Evolutionary conservation across 2,797 vertebrate genomes (phyloP), one percentile per base, ranked within the genome.

Genomic region (Chaetodon trifasciatus): DNA sequence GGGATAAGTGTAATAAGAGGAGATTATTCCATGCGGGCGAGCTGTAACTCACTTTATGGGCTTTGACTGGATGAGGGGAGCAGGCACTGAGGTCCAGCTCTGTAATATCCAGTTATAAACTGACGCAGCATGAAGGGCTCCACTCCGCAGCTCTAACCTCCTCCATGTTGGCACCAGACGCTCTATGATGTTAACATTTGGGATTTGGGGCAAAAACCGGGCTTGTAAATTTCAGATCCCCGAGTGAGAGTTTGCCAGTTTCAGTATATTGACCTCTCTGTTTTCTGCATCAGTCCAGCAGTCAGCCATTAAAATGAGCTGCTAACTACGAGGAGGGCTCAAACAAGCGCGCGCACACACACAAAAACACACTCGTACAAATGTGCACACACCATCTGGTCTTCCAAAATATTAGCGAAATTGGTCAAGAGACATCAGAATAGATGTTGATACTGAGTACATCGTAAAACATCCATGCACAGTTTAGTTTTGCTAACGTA

Each of bases 21-120:
- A 89, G 90, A 91, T 92, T 92, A 94, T 86, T 92, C 91, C 84
- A 84, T 83, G 84, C 49, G 70, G 92, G 82, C 73, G 58, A 83
- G 76, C 86, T 79, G 79, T 82, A 90, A 91, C 92, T 91, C 80
- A 86, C 87, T 93, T 94, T 92, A 91, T 86, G 76, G 82, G 86
- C 83, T 89, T 65, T 83, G 85, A 82, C 84, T 89, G 85, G 83
- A 92, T 88, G 88, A 92, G 85, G 84, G 70, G 84, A 88, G 70
- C 90, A 88, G 88, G 83, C 89, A 35, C 82, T 49, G 82, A 86
- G 89, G 86, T 91, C 88, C 89, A 78, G 83, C 82, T 78, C 76
- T 75, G 76, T 84, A 92, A 91, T 91, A 92, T 91, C 69, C 79
- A 82, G 78, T 87, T 89, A 89, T 86, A 89, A 92, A 90, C 87